Conservation (phyloP, 1,140 invertebrate genomes). For the Globodera ellingtonae region DNA sequence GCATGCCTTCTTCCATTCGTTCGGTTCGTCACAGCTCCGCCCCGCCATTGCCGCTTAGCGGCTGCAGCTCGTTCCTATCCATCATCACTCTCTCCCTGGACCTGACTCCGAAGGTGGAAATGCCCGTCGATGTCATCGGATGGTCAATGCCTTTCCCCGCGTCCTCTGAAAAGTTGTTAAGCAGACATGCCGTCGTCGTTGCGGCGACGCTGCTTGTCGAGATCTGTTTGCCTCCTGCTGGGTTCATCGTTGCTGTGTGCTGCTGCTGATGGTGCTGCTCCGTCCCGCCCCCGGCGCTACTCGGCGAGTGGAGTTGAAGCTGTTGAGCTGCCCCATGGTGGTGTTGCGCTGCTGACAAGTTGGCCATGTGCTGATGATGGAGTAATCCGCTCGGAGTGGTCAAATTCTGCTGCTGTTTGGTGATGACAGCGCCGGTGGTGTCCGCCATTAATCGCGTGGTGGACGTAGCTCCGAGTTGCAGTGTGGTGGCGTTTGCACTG, state of each 20-base stretch:
- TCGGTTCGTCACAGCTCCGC: background rate
- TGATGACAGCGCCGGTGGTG: background rate
- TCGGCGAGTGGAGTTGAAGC: background rate
- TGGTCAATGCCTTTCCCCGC: background rate
- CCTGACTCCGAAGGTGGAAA: conserved; percentile 14
- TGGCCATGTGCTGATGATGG: conserved; percentile 18
- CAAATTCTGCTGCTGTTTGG: conserved; percentile 10
- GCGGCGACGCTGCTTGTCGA: background rate
- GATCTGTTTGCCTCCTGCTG: background rate
- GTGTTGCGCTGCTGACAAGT: conserved; percentile 4
- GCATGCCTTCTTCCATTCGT: background rate
- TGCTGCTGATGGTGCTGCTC: conserved; percentile 23
- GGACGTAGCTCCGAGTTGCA: background rate
- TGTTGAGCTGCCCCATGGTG: conserved; percentile 4
- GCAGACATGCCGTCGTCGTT: conserved; percentile 16
- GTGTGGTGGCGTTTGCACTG: background rate
- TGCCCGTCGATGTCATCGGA: background rate
- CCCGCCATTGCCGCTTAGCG: background rate
- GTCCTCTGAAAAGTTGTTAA: background rate
- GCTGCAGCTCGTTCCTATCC: conserved; percentile 27
- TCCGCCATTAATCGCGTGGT: conserved; percentile 20
- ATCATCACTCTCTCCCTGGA: conserved; percentile 20
- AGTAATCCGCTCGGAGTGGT: background rate
- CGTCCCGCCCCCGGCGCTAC: background rate
- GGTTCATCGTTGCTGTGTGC: background rate